These are phyloP conservation scores for Drosophila dives DNA, from an alignment of 2,888 invertebrate genomes.

Conservation along the genomic window DNA sequence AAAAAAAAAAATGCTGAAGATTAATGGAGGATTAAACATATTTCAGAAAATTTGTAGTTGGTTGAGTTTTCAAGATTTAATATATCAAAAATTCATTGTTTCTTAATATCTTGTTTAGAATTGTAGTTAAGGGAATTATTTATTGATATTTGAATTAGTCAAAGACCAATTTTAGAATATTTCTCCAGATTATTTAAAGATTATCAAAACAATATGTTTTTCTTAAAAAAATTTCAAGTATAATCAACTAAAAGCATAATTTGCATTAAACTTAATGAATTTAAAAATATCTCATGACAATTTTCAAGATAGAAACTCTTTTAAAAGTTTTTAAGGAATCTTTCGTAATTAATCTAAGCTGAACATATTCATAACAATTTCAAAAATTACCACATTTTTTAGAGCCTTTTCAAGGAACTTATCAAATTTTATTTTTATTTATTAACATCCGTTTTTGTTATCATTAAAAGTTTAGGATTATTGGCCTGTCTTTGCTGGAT, in stretches of 20 bases:
- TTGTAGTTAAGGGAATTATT: background rate
- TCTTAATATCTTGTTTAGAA: background rate
- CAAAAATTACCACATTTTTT: background rate
- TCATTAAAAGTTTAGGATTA: constrained; percentile 1
- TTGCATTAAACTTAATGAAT: background rate
- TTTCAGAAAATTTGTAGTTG: background rate
- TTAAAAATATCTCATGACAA: background rate
- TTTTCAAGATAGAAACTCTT: background rate
- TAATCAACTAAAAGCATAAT: background rate
- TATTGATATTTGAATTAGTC: background rate
- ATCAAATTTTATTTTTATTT: background rate
- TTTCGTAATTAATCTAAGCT: background rate
- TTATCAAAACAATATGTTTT: background rate
- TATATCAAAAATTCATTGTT: background rate
- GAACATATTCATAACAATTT: background rate
- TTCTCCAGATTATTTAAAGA: background rate
- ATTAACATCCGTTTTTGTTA: background rate
- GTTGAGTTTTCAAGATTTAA: background rate
- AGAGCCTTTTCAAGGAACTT: background rate
- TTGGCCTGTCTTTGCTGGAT: constrained; percentile 4
- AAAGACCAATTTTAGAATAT: background rate
- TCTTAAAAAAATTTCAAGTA: background rate
- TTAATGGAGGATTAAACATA: background rate
- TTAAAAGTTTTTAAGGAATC: background rate
- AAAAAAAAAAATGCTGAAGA: background rate